These are phyloP conservation scores for Pecten maximus DNA, from an alignment of 2,888 invertebrate genomes.

Conservation along the genomic window DNA sequence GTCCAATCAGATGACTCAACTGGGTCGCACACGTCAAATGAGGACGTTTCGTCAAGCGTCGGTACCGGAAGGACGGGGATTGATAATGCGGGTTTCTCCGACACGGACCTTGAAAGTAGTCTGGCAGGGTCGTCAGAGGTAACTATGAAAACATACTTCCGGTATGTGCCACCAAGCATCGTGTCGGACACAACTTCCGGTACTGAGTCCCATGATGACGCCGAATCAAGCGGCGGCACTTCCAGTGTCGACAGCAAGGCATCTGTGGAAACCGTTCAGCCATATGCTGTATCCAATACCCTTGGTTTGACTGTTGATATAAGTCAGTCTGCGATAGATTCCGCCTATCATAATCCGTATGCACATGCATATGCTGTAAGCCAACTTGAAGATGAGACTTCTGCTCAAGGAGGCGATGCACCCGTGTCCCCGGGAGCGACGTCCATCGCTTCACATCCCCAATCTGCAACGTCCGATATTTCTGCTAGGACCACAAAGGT, in stretches of 20 bases:
- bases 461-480: background rate
- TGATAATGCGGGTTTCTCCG: background rate
- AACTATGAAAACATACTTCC: conserved; percentile 9
- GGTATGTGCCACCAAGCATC: background rate
- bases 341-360: conserved; percentile 34
- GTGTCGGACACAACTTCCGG: background rate
- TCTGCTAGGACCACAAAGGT: conserved; percentile 38
- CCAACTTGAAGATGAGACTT: background rate
- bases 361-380: conserved; percentile 17
- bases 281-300: conserved; percentile 16
- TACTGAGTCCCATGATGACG: background rate
- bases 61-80: background rate
- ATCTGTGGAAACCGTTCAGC: background rate
- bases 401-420: background rate
- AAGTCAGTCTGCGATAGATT: conserved; percentile 2
- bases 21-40: background rate
- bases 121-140: background rate
- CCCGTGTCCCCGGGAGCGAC: background rate
- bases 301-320: background rate
- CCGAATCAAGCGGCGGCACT: background rate
- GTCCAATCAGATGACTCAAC: background rate
- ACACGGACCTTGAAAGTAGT: conserved; percentile 3
- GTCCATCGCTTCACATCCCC: background rate
- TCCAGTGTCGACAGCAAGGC: background rate
- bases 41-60: background rate